Base-by-base conservation (phyloP, 2,113 vertebrate species). In the Trematomus loennbergii region DNA sequence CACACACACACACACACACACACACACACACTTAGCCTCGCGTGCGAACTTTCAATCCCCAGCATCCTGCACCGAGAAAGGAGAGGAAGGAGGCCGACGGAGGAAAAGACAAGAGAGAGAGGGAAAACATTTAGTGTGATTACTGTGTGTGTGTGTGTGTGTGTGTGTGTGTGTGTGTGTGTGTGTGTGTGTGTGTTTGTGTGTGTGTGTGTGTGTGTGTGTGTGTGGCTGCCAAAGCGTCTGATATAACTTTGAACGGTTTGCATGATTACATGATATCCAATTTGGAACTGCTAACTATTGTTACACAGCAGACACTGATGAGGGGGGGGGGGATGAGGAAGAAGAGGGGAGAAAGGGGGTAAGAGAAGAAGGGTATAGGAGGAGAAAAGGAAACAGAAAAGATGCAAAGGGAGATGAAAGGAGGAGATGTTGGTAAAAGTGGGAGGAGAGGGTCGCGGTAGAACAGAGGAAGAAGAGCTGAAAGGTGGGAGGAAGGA, bases 1-100 rank as follows among this genome's bases (percentile, higher is more conserved):
- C 68, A 72, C 75, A 75, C 50, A 64, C 72, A 73, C 62, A 82
- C 75, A 84, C 81, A 75, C 65, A 81, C 79, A 72, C 67, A 79
- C 69, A 70, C 81, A 87, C 77, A 84, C 73, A 77, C 72, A 71
- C 29, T 9, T 62, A 65, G 80, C 82, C 59, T 90, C 57, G 88
- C 91, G 90, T 93, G 91, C 87, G 59, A 91, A 91, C 91, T 90
- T 91, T 93, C 84, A 87, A 88, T 88, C 86, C 55, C 80, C 76
- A 15, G 59, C 87, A 93, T 93, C 91, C 91, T 90, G 90, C 82
- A 70, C 69, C 48, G 78, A 87, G 74, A 88, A 89, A 78, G 69
- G 75, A 86, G 83, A 89, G 89, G 89, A 89, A 92, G 86, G 85
- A 89, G 87, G 60, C 77, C 55, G 77, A 52, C 18, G 62, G 79